phyloP scores from a whole-genome alignment of 1,140 invertebrate genomes.

The Drosophila orena region DNA sequence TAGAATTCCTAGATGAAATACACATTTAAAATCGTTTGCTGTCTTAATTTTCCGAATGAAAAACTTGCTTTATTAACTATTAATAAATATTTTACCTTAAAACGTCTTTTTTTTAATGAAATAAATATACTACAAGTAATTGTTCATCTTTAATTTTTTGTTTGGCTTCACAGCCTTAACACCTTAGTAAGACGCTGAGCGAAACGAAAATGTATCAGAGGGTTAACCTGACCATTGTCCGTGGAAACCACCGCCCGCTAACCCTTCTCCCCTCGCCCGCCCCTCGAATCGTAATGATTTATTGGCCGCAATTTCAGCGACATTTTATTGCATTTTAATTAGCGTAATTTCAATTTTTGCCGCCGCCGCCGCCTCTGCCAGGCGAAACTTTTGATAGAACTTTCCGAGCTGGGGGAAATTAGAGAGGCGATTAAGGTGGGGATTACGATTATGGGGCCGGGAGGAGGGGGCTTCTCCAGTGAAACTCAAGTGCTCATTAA shows the following conservation, averaged over 20 bases:
- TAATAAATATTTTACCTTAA: no score
- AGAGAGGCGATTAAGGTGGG: constrained; percentile 4
- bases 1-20: no score
- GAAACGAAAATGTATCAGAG: constrained; percentile 1
- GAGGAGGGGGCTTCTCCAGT: not conserved
- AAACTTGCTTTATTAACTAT: no score
- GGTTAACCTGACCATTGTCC: constrained; percentile 33
- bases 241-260: not conserved
- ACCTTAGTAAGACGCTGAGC: no score
- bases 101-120: no score
- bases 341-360: constrained; percentile 79
- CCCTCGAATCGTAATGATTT: constrained; percentile 66
- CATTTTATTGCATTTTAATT: constrained; percentile 83
- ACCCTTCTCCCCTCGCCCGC: constrained; percentile 10
- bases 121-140: no score
- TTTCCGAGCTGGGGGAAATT: constrained; percentile 2
- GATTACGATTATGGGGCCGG: constrained; percentile 10
- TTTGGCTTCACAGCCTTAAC: no score
- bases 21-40: no score
- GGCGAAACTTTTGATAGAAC: constrained; percentile 35
- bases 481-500: constrained; percentile 57
- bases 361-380: constrained; percentile 14
- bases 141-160: no score
- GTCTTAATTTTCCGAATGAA: no score
- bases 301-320: constrained; percentile 71